Conservation (phyloP, 2,113 vertebrate species). For the Poicephalus gulielmi region DNA sequence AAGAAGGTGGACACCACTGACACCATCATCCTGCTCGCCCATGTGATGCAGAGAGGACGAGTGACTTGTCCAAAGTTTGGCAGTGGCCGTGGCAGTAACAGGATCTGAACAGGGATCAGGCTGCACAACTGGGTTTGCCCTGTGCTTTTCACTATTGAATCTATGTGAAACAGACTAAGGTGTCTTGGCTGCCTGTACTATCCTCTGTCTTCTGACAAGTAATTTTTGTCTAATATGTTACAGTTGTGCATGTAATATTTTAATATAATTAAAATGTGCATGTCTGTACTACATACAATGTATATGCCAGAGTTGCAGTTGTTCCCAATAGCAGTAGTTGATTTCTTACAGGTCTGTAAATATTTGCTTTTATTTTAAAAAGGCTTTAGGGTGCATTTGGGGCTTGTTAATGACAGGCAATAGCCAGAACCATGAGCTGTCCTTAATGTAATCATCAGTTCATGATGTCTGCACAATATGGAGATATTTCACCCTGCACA, state of each 20-base stretch:
- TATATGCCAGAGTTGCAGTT: not conserved
- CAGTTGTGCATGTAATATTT: not conserved
- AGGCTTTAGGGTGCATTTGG: not conserved
- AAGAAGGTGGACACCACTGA: fast-evolving
- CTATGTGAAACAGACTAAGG: not conserved
- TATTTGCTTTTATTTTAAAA: not conserved
- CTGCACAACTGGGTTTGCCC: not conserved
- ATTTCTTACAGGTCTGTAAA: not conserved
- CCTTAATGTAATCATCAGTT: not conserved
- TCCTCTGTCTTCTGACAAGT: not conserved
- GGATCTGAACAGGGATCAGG: not conserved
- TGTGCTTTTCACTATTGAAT: not conserved
- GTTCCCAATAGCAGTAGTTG: not conserved
- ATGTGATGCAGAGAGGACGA: not conserved
- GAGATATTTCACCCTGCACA: not conserved
- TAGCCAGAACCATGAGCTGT: not conserved
- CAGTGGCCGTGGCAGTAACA: not conserved
- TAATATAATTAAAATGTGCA: not conserved
- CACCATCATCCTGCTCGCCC: not conserved
- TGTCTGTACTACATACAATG: not conserved
- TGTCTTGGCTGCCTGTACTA: not conserved
- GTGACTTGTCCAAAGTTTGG: not conserved
- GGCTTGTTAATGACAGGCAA: not conserved
- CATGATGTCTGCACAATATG: not conserved
- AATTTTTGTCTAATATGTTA: not conserved